Evolutionary conservation across 2,888 invertebrate species (phyloP), one percentile per base, ranked within the genome.

Genomic region (Macroteleia sp.): DNA sequence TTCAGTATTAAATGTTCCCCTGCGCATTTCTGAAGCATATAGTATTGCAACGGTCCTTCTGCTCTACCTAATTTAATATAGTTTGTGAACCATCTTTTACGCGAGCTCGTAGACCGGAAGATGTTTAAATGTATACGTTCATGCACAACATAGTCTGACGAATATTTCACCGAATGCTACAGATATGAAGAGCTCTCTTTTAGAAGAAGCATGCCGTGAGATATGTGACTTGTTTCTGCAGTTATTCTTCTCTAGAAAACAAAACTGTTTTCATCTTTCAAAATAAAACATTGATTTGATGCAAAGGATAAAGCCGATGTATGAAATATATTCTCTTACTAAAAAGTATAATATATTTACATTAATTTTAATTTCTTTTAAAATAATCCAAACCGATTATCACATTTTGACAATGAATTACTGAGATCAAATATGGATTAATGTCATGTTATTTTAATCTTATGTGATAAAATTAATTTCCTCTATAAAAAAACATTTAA

Each of bases 31-130:
- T 64, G 62, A 34, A 59, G 34, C 59, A 52, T 42, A 52, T 42
- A 25, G 52, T 52, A 64, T 64, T 42, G 64, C 52, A 17, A 28
- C 52, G 16, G 52, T 52, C 64, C 32, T 42, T n/a, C 22, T 42
- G 52, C 42, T 41, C 41, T 41, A 64, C 50, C 52, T 64, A 64
- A 64, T 64, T 64, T 64, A 64, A 64, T 41, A 64, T 64, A 50
- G 62, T 64, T 64, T 50, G 62, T 41, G 62, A 64, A 64, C 52
- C 50, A 41, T 64, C 62, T 50, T 64, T 48, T 62, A 50, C 30
- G 46, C 28, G 44, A 46, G 34, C 59, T 32, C 46, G 22, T 46
- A 32, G 46, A 46, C 46, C 22, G 46, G n/a, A 50, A 62, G 39
- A 36, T 62, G 48, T 48, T 62, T 36, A 36, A 48, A 62, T 48